Evolutionary conservation across 2,113 vertebrate genomes (phyloP).

Genomic region (Menidia beryllina): DNA sequence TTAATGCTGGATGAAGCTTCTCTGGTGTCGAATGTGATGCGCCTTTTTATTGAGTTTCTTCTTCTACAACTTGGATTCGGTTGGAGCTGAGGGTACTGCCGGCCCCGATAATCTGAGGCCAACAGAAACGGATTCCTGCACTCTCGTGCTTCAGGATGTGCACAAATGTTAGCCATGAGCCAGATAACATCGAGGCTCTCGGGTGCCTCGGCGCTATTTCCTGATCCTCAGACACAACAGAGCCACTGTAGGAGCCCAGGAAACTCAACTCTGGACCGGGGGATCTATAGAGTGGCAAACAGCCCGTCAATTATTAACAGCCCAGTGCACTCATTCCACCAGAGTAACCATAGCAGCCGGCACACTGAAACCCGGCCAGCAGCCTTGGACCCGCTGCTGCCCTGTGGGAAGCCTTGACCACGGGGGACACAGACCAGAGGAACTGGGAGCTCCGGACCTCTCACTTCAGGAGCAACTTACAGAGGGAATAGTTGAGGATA

Average conservation of each 20-base stretch:
- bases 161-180: conserved; percentile 10
- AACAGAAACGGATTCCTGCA: not conserved
- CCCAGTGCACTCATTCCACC: conserved; percentile 71
- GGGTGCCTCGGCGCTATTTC: conserved; percentile 32
- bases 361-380: conserved; percentile 60
- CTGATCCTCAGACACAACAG: conserved; percentile 21
- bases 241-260: conserved; percentile 48
- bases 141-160: conserved; percentile 4
- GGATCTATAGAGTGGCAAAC: conserved; percentile 64
- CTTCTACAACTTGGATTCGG: not conserved
- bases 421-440: conserved; percentile 38
- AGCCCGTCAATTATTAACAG: conserved; percentile 80
- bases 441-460: conserved; percentile 39
- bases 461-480: conserved; percentile 13
- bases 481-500: conserved; percentile 3
- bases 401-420: conserved; percentile 60
- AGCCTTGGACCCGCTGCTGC: conserved; percentile 55
- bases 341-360: conserved; percentile 72
- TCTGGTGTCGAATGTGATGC: not conserved
- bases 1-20: not conserved
- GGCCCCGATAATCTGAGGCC: not conserved
- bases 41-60: not conserved
- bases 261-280: conserved; percentile 56
- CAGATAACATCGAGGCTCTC: conserved; percentile 27
- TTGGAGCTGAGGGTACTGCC: too few relatives aligned